Percentiles rank a stretch among this genome's conserved stretches.
Conservation (phyloP, 2,888 invertebrate genomes). For the Apamea crenata region DNA sequence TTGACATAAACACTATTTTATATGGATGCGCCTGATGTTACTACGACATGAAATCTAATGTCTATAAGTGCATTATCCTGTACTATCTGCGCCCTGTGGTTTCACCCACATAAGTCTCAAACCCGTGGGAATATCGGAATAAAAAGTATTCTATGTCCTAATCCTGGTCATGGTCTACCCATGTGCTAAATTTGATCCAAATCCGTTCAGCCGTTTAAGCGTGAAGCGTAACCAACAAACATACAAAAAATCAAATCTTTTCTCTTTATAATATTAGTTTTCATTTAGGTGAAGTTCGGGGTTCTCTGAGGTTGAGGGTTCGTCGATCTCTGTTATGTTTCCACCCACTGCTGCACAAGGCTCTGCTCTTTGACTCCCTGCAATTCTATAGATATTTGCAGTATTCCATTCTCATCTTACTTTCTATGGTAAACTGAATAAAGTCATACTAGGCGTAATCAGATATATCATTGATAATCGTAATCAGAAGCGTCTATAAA, state of each 20-base stretch:
- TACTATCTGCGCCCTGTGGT: not conserved
- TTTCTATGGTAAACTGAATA: not conserved
- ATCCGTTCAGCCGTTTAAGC: too few relatives aligned
- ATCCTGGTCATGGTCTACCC: not conserved
- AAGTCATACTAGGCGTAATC: not conserved
- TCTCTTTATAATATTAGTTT: not conserved
- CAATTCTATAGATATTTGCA: not conserved
- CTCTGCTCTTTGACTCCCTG: not conserved
- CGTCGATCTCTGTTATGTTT: not conserved
- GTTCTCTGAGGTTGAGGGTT: too few relatives aligned
- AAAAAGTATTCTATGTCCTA: not conserved
- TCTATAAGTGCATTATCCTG: not conserved
- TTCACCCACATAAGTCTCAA: not conserved
- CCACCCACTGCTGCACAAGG: not conserved
- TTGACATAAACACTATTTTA: constrained; percentile 20
- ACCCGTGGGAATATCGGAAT: not conserved
- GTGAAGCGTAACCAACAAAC: not conserved
- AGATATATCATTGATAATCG: not conserved
- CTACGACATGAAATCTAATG: not conserved
- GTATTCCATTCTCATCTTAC: not conserved
- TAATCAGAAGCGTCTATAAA: not conserved
- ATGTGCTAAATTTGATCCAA: not conserved
- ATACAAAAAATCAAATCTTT: not conserved
- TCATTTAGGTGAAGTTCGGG: not conserved
- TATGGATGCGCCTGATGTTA: not conserved